phyloP scores from a whole-genome alignment of 2,797 vertebrate genomes.

The Nasua narica region DNA sequence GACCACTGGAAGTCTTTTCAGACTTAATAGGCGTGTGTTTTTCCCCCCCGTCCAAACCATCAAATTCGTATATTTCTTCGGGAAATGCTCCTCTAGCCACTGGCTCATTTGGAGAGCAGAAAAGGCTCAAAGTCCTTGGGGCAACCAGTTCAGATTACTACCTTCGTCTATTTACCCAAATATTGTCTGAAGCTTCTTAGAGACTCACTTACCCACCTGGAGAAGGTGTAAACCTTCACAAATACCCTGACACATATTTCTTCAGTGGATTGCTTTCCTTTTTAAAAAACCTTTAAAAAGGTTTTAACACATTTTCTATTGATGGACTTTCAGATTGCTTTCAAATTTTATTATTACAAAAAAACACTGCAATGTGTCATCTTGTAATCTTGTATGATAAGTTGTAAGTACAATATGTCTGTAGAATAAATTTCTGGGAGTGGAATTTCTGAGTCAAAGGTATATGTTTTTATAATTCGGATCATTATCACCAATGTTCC shows the following conservation, averaged over 20 bases:
- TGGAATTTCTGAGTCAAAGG: neutral
- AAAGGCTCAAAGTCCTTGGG: neutral
- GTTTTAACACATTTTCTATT: neutral
- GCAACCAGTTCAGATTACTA: neutral
- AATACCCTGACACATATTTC: neutral
- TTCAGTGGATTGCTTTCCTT: neutral
- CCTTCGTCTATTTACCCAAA: neutral
- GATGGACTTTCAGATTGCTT: neutral
- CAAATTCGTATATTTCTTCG: neutral
- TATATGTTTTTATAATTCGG: neutral
- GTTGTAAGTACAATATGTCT: neutral
- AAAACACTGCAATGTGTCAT: neutral
- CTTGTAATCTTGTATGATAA: neutral
- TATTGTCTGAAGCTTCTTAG: neutral
- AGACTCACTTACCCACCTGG: neutral
- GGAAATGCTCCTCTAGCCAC: neutral
- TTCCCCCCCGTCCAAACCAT: neutral
- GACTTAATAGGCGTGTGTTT: neutral
- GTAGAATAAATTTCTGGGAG: neutral
- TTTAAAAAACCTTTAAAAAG: neutral
- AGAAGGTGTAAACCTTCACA: neutral
- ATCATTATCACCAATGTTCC: neutral
- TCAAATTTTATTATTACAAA: neutral
- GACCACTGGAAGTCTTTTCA: neutral
- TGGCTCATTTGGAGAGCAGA: neutral